These are phyloP conservation scores for Pediacus dermestoides DNA, from an alignment of 2,888 invertebrate genomes.

Conservation along the genomic window DNA sequence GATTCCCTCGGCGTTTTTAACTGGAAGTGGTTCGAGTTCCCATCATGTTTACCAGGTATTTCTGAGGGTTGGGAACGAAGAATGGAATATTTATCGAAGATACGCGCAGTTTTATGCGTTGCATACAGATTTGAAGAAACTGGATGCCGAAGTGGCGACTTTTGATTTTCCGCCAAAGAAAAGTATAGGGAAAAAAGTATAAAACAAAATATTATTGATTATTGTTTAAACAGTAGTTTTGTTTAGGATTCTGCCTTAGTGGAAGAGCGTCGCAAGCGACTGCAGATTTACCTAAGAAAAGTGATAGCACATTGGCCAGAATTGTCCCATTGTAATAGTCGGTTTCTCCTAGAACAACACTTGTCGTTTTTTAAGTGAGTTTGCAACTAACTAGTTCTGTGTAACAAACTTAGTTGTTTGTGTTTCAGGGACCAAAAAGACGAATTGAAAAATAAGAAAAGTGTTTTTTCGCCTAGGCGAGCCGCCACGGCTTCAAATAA, in stretches of 20 bases:
- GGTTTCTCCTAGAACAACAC: slow-evolving; percentile 72
- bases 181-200: slow-evolving; percentile 85
- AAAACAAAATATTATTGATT: slow-evolving; percentile 9
- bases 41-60: slow-evolving; percentile 88
- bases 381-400: slow-evolving; percentile 7
- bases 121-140: slow-evolving; percentile 78
- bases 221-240: slow-evolving; percentile 3
- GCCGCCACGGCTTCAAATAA: slow-evolving; percentile 33
- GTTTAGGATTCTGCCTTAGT: slow-evolving; percentile 76
- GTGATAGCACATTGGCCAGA: slow-evolving; percentile 77
- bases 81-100: slow-evolving; percentile 94
- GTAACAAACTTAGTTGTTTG: slow-evolving; percentile 6
- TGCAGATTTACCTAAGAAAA: slow-evolving; percentile 85
- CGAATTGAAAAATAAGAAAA: slow-evolving; percentile 34
- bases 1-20: slow-evolving; percentile 83
- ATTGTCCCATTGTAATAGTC: slow-evolving; percentile 70
- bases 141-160: slow-evolving; percentile 71
- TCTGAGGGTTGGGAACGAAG: slow-evolving; percentile 77
- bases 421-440: slow-evolving; percentile 44
- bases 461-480: slow-evolving; percentile 37
- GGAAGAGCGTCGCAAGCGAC: slow-evolving; percentile 76
- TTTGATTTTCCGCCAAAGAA: slow-evolving; percentile 96
- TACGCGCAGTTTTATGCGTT: slow-evolving; percentile 90
- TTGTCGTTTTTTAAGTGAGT: slow-evolving; percentile 85
- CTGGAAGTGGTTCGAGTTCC: slow-evolving; percentile 66